Evolutionary conservation across 2,113 vertebrate species (phyloP).

Genomic region (Mustela lutreola): DNA sequence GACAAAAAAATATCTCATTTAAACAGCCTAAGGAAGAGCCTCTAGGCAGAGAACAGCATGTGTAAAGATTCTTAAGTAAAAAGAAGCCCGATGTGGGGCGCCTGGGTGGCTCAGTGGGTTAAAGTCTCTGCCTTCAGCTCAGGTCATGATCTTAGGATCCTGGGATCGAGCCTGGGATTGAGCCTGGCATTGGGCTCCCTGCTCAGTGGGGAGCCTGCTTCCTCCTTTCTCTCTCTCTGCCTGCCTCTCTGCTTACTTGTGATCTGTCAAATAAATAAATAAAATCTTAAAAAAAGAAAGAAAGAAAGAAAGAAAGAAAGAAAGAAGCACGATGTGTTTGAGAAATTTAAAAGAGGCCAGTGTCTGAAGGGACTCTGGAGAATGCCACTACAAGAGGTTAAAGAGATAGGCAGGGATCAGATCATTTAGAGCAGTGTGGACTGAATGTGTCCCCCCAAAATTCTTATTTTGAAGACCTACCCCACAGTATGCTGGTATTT

Average conservation of each 20-base stretch:
- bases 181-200: too few relatives aligned
- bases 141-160: too few relatives aligned
- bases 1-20: not conserved
- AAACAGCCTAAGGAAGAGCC: not conserved
- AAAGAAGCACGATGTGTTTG: not conserved
- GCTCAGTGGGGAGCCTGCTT: too few relatives aligned
- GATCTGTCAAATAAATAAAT: too few relatives aligned
- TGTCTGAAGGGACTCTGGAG: not conserved
- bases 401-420: not conserved
- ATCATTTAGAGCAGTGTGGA: not conserved
- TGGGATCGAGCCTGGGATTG: too few relatives aligned
- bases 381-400: not conserved
- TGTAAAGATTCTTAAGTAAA: not conserved
- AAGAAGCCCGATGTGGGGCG: not conserved
- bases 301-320: not conserved
- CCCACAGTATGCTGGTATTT: not conserved
- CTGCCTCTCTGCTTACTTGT: too few relatives aligned
- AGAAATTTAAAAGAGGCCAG: not conserved
- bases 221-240: too few relatives aligned
- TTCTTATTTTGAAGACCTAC: not conserved
- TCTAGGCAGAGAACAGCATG: not conserved
- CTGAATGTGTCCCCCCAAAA: not conserved
- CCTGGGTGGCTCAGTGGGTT: too few relatives aligned
- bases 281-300: too few relatives aligned
- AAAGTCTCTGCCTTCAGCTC: too few relatives aligned